These are phyloP conservation scores for Apodemus sylvaticus DNA, from an alignment of 2,113 vertebrate genomes.

Conservation along the genomic window DNA sequence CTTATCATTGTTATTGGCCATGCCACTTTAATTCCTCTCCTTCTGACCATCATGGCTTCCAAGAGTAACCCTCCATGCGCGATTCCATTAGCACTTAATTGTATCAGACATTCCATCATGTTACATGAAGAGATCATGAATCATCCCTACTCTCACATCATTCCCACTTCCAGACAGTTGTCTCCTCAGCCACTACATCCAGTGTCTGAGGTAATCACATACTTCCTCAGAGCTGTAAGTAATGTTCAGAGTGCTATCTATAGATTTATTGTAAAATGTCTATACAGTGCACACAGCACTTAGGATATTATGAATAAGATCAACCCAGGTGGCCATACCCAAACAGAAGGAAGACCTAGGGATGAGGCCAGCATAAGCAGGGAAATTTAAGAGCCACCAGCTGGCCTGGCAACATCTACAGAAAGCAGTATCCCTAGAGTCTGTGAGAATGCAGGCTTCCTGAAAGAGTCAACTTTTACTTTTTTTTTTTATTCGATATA, in stretches of 20 bases:
- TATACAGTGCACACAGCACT: neutral
- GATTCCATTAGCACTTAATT: neutral
- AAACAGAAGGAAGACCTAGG: neutral
- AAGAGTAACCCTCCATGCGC: neutral
- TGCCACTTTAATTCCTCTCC: neutral
- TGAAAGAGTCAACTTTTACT: neutral
- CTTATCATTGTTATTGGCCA: neutral
- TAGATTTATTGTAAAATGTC: neutral
- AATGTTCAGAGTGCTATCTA: constrained; percentile 2
- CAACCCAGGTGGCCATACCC: neutral
- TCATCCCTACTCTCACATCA: neutral
- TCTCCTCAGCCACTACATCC: neutral
- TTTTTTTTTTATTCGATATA: neutral
- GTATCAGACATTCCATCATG: neutral
- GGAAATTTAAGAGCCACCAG: neutral
- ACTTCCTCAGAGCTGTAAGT: neutral
- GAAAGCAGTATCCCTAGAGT: neutral
- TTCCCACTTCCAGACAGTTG: neutral
- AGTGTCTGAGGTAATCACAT: neutral
- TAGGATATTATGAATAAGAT: neutral
- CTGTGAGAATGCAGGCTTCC: neutral
- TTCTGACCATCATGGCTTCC: constrained; percentile 14
- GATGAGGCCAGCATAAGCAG: neutral
- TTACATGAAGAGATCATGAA: neutral
- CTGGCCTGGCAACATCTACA: neutral